Percentiles rank a stretch among this genome's conserved stretches.
phyloP scores from a whole-genome alignment of 2,797 vertebrate species.

The Crypturellus tataupa region DNA sequence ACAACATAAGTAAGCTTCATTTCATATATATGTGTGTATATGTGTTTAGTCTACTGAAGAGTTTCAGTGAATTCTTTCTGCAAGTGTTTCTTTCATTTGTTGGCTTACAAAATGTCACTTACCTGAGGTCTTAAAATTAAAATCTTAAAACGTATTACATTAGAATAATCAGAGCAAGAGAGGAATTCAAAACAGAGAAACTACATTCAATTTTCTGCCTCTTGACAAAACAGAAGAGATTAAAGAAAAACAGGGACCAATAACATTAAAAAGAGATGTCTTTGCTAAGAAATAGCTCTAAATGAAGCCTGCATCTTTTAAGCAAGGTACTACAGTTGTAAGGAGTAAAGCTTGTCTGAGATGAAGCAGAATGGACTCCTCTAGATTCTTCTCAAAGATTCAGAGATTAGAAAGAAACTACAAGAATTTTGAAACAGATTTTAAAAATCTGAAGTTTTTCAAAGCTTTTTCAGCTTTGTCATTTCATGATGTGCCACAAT shows the following conservation, averaged over 20 bases:
- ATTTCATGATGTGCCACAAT: not conserved
- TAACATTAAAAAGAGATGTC: not conserved
- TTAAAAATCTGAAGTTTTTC: not conserved
- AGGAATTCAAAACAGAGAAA: not conserved
- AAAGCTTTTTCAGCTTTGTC: not conserved
- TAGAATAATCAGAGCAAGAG: not conserved
- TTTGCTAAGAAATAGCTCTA: not conserved
- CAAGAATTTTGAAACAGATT: not conserved
- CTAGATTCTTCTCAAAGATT: not conserved
- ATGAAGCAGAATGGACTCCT: not conserved
- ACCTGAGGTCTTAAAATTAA: conserved; percentile 28
- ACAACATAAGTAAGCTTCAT: conserved; percentile 35
- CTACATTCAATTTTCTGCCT: not conserved
- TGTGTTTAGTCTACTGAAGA: not conserved
- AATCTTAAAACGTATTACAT: not conserved
- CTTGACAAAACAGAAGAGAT: not conserved
- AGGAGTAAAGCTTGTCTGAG: not conserved
- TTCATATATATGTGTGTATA: conserved; percentile 5
- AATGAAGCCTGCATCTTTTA: not conserved
- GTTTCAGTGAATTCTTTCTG: conserved; percentile 7
- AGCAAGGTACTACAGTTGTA: not conserved
- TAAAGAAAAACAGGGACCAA: not conserved
- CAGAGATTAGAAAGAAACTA: not conserved
- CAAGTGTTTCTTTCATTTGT: conserved; percentile 7
- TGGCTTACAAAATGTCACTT: conserved; percentile 34